phyloP scores from a whole-genome alignment of 2,888 invertebrate genomes.

The Pilophorus perplexus region DNA sequence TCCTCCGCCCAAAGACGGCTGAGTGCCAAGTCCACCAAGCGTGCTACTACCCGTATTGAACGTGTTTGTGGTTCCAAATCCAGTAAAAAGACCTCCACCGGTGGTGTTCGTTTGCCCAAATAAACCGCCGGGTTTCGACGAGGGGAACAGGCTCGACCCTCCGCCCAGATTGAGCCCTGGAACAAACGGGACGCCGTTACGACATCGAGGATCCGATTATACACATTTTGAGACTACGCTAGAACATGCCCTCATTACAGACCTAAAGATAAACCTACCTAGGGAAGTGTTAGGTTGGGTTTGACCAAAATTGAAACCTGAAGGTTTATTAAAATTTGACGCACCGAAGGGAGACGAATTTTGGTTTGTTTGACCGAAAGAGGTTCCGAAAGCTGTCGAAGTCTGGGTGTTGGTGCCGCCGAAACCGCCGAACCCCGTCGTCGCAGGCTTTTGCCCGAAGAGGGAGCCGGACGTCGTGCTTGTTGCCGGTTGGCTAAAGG shows the following conservation, averaged over 20 bases:
- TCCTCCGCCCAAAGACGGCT: not conserved
- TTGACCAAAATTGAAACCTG: conserved; percentile 51
- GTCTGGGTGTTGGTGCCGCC: conserved; percentile 47
- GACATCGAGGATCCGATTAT: too few relatives aligned
- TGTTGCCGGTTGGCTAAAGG: conserved; percentile 48
- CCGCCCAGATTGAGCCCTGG: conserved; percentile 48
- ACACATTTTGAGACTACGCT: too few relatives aligned
- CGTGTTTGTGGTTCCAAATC: conserved; percentile 49
- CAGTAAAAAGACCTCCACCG: conserved; percentile 51
- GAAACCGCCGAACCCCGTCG: conserved; percentile 57
- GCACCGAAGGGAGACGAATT: conserved; percentile 50
- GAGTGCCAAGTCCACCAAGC: conserved; percentile 46
- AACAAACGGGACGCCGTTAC: not conserved
- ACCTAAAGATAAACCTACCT: conserved; percentile 46
- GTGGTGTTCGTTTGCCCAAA: conserved; percentile 56
- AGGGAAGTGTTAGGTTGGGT: conserved; percentile 50
- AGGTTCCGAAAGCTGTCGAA: conserved; percentile 50
- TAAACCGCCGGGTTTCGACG: conserved; percentile 56
- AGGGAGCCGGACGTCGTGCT: conserved; percentile 50
- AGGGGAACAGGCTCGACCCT: conserved; percentile 53
- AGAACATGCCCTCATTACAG: too few relatives aligned
- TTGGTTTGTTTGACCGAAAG: conserved; percentile 46
- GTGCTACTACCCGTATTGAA: conserved; percentile 53
- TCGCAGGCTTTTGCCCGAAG: conserved; percentile 54
- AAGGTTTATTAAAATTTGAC: conserved; percentile 49